Evolutionary conservation across 2,113 vertebrate species (phyloP), one percentile per base, ranked within the genome.

Genomic region (Hippocampus mohnikei): DNA sequence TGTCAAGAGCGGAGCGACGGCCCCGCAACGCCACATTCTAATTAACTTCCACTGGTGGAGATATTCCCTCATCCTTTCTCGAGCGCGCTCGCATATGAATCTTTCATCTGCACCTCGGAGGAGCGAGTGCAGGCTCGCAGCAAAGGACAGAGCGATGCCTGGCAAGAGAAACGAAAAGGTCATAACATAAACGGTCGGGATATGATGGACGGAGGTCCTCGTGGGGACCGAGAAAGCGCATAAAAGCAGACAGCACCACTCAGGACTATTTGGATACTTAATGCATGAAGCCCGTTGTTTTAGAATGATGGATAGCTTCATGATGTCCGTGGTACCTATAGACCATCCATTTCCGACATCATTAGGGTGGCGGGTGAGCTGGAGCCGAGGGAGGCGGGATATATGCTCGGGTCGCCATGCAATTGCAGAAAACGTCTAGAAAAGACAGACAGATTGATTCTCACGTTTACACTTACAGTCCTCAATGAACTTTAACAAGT

Each of bases 1-100:
- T 88, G 89, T 89, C 83, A 83, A 87, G 88, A 86, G 82, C 81
- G 67, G 88, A 88, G 73, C 82, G 85, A 90, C 89, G 84, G 86
- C 81, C 74, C 55, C 73, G 82, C 42, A 60, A 85, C 80, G 69
- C 70, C 77, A 84, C 80, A 83, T 87, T 87, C 84, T 88, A 90
- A 90, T 90, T 88, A 90, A 88, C 85, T 87, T 81, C 84, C 87
- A 71, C 75, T 71, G 74, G 85, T 82, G 84, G 72, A 85, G 80
- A 82, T 84, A 46, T 83, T 81, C 78, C 77, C 68, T 69, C 78
- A 79, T 62, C 78, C 82, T 81, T 75, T 65, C 69, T 79, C 15
- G 1, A 27, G 62, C 1, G 18, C 59, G 69, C 21, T 75, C 75
- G 76, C 20, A 48, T 80, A 80, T 87, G 85, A 85, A 88, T 90